These are phyloP conservation scores for Lochmaea crataegi DNA, from an alignment of 2,888 invertebrate species.

Conservation along the genomic window DNA sequence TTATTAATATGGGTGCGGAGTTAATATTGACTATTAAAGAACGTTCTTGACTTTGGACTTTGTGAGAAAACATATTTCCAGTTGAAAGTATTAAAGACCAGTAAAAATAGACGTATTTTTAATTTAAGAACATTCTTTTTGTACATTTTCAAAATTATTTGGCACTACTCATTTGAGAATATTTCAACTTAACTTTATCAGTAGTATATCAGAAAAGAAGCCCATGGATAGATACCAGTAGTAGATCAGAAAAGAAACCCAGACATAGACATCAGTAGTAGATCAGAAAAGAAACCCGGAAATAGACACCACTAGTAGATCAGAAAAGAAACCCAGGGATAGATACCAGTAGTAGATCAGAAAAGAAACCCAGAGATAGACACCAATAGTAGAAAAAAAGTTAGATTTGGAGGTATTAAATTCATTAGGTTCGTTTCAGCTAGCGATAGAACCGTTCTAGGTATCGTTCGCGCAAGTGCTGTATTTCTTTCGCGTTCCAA, in stretches of 20 bases:
- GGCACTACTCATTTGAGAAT: too few species aligned
- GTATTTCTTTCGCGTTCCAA: too few species aligned
- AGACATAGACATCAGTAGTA: background rate
- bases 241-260: background rate
- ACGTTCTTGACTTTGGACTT: background rate
- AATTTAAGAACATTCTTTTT: too few species aligned
- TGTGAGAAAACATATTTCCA: background rate
- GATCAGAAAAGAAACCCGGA: too few species aligned
- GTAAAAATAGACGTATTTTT: background rate
- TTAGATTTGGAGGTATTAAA: too few species aligned
- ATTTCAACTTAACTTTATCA: background rate
- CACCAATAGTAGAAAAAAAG: too few species aligned
- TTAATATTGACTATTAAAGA: background rate
- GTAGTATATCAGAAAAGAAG: background rate
- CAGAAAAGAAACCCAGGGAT: background rate
- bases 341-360: too few species aligned
- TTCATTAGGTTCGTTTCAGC: too few species aligned
- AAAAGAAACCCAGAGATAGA: too few species aligned
- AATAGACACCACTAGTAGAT: background rate
- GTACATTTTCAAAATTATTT: too few species aligned
- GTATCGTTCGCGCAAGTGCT: too few species aligned
- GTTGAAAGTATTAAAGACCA: constrained; percentile 1
- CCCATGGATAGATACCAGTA: background rate
- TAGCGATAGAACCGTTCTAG: too few species aligned
- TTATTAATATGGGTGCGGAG: constrained; percentile 1